Percentiles rank a stretch among this genome's conserved stretches.
These are phyloP conservation scores for Eurosta solidaginis DNA, from an alignment of 1,140 invertebrate genomes.

Conservation along the genomic window DNA sequence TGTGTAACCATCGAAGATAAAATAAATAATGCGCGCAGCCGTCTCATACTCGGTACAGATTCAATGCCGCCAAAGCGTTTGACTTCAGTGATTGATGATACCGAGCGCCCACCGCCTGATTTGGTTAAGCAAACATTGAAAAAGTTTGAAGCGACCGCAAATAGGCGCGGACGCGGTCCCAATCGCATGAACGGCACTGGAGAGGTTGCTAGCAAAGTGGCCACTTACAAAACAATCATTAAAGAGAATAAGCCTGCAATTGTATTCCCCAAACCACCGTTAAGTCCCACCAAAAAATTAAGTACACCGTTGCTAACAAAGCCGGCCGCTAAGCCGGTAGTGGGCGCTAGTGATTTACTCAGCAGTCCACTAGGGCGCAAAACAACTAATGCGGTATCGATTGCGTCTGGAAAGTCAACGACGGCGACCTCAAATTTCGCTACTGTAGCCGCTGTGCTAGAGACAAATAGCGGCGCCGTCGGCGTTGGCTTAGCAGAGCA, in stretches of 20 bases:
- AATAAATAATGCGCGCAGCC: conserved; percentile 53
- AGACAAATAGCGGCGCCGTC: neutral
- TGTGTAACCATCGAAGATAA: conserved; percentile 58
- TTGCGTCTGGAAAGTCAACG: neutral
- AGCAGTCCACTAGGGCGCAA: conserved; percentile 33
- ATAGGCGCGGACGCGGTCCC: conserved; percentile 59
- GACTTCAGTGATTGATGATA: conserved; percentile 73
- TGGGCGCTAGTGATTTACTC: conserved; percentile 30
- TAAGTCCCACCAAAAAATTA: conserved; percentile 59
- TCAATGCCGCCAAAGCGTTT: conserved; percentile 66
- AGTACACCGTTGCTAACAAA: neutral
- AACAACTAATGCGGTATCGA: neutral
- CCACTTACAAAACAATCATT: conserved; percentile 69
- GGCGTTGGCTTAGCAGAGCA: conserved; percentile 21
- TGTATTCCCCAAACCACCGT: conserved; percentile 57
- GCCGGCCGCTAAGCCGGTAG: conserved; percentile 10
- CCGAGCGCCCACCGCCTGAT: conserved; percentile 82
- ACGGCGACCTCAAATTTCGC: neutral
- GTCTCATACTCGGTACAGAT: conserved; percentile 51
- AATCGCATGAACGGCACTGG: conserved; percentile 63
- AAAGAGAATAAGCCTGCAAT: conserved; percentile 60
- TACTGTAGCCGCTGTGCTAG: neutral
- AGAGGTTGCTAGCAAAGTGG: conserved; percentile 70
- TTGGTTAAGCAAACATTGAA: conserved; percentile 81
- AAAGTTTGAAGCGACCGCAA: conserved; percentile 78